phyloP scores from a whole-genome alignment of 1,140 invertebrate genomes.

The Cepaea nemoralis region DNA sequence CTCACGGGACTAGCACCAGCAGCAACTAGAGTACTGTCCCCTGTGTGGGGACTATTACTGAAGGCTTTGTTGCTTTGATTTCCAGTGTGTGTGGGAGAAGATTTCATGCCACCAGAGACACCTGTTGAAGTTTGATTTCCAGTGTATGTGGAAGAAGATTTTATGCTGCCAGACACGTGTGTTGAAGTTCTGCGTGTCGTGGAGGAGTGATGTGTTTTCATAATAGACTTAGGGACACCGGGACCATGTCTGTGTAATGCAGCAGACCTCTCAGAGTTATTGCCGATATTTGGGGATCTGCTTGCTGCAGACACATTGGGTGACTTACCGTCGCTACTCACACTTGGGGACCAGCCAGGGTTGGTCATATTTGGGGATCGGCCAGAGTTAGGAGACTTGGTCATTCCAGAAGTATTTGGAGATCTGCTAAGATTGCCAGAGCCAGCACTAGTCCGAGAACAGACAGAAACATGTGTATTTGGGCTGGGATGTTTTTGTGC shows the following conservation, averaged over 20 bases:
- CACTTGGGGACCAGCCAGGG: slow-evolving; percentile 4
- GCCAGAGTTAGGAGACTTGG: slow-evolving; percentile 34
- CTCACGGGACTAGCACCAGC: background rate
- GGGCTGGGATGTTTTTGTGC: background rate
- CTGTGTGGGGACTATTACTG: background rate
- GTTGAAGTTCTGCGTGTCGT: background rate
- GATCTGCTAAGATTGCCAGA: slow-evolving; percentile 9
- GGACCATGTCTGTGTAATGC: background rate
- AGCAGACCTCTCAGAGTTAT: background rate
- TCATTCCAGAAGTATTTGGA: slow-evolving; percentile 15
- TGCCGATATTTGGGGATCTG: background rate
- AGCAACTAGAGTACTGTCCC: background rate
- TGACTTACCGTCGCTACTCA: background rate
- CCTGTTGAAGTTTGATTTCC: background rate
- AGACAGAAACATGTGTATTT: background rate
- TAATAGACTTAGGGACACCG: background rate
- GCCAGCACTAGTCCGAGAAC: background rate
- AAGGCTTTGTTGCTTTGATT: background rate
- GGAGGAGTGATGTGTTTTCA: background rate
- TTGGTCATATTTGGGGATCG: slow-evolving; percentile 24
- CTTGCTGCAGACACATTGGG: background rate
- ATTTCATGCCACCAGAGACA: background rate
- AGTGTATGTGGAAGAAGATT: background rate
- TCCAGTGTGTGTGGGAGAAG: background rate
- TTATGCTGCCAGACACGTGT: slow-evolving; percentile 4